Percentiles rank a stretch among this genome's conserved stretches.
These are phyloP conservation scores for Halesus radiatus DNA, from an alignment of 1,140 invertebrate species.

Conservation along the genomic window DNA sequence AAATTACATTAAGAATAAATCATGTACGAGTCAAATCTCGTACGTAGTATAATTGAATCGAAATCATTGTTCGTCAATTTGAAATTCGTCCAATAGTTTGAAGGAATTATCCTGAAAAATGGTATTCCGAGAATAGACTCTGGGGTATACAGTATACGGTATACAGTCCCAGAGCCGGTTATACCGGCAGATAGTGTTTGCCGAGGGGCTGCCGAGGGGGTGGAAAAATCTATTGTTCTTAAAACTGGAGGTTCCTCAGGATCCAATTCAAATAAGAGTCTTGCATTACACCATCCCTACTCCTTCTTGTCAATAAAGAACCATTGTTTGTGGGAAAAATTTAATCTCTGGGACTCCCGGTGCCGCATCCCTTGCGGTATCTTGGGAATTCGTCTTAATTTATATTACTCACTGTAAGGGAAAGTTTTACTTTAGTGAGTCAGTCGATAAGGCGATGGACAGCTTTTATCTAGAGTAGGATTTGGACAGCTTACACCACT, in stretches of 20 bases:
- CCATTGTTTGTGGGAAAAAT: slow-evolving; percentile 55
- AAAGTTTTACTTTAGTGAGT: too few species aligned
- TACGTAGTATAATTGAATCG: not conserved
- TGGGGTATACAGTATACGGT: slow-evolving; percentile 5
- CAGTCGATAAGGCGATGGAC: too few species aligned
- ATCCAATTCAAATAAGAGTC: slow-evolving; percentile 53
- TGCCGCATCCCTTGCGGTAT: slow-evolving; percentile 18
- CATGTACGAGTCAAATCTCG: not conserved
- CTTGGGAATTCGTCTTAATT: slow-evolving; percentile 42
- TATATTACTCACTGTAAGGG: slow-evolving; percentile 22
- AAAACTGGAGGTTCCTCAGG: slow-evolving; percentile 39
- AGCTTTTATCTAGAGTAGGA: too few species aligned
- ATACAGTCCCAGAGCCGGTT: not conserved
- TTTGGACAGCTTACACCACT: too few species aligned
- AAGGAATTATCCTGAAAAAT: not conserved
- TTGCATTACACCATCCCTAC: slow-evolving; percentile 43
- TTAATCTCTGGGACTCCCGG: slow-evolving; percentile 46
- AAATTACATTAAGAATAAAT: too few species aligned
- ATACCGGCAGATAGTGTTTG: not conserved
- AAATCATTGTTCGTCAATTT: too few species aligned
- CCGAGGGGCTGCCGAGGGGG: not conserved
- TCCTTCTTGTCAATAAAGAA: slow-evolving; percentile 43
- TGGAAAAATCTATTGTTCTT: slow-evolving; percentile 52
- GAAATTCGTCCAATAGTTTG: not conserved
- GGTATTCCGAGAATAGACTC: not conserved